A percentile compares a stretch with the other conserved stretches of the same genome.
Evolutionary conservation across 2,113 vertebrate genomes (phyloP).

Genomic region (Nyctereutes procyonoides): DNA sequence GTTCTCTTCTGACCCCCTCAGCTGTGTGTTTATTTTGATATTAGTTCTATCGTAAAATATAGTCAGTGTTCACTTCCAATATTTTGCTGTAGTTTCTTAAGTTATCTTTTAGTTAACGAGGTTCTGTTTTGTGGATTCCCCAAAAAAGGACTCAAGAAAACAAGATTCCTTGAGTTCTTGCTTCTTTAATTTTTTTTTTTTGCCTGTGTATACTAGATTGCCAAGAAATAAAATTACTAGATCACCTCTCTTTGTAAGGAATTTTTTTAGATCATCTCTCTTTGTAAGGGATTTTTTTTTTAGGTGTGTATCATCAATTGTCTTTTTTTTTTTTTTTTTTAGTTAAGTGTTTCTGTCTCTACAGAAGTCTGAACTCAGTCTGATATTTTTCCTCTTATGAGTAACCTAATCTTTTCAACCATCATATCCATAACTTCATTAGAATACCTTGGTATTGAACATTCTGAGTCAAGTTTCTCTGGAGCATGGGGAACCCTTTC

Average conservation of each 20-base stretch:
- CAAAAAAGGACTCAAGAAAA: not conserved
- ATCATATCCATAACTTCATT: not conserved
- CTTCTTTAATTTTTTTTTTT: not conserved
- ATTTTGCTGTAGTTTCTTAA: not conserved
- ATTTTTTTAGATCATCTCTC: not conserved
- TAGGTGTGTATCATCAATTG: not conserved
- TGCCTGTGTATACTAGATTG: not conserved
- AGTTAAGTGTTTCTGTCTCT: not conserved
- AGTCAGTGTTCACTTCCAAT: not conserved
- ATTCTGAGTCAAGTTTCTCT: not conserved
- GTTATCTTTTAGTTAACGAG: not conserved
- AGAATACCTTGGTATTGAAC: not conserved
- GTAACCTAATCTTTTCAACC: not conserved
- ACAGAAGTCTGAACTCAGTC: not conserved
- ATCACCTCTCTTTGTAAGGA: not conserved
- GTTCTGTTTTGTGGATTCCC: not conserved
- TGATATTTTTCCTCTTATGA: not conserved
- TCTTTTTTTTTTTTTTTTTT: not conserved
- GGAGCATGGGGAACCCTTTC: not conserved
- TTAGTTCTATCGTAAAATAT: not conserved
- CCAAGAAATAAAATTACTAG: not conserved
- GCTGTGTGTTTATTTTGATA: not conserved
- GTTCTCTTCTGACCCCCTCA: not conserved
- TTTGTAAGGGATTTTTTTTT: not conserved
- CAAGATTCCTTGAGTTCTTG: not conserved